Evolutionary conservation across 2,113 vertebrate species (phyloP), one percentile per base, ranked within the genome.

Genomic region (Mesoclemmys tuberculata): DNA sequence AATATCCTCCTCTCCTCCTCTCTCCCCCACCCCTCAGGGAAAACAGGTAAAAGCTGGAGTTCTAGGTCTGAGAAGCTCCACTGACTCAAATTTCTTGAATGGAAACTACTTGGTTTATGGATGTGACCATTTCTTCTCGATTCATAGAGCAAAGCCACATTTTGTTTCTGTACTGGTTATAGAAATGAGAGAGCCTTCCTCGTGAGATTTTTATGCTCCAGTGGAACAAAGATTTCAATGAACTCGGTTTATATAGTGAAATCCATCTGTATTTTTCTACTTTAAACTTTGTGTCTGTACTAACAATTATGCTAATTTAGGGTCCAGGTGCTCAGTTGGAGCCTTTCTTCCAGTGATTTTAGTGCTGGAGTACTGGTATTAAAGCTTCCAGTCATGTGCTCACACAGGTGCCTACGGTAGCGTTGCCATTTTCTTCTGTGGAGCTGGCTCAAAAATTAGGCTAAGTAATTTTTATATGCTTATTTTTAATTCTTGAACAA

Each of bases 401-500:
- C 49, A 6, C 8, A 26, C 12, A 52, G 31, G 58, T 54, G 8
- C 2, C 61, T n/a, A 5, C 38, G 35, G 35, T 38, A 68, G 35
- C 64, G 21, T 68, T 92, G 19, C 29, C 6, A 4, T 74, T 93
- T 18, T 48, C 27, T 79, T 82, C 11, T 82, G 48, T 51, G 35
- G 14, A 54, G 80, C 24, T 90, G 48, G 87, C 75, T 6, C 90
- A 19, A 21, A 7, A 84, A 92, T 54, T 61, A 89, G 85, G 82
- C 85, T 90, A 24, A 35, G 13, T 58, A 77, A 49, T 90, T 77
- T 52, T 89, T 84, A n/a, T 75, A 81, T 93, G 4, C 12, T 80
- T 29, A 61, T 84, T 94, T 93, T 95, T 92, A 80, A 87, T 82
- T 77, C 87, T 48, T 96, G 71, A 44, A 18, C 92, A 85, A 95